phyloP scores from a whole-genome alignment of 2,113 vertebrate genomes.

The Pangasianodon gigas region DNA sequence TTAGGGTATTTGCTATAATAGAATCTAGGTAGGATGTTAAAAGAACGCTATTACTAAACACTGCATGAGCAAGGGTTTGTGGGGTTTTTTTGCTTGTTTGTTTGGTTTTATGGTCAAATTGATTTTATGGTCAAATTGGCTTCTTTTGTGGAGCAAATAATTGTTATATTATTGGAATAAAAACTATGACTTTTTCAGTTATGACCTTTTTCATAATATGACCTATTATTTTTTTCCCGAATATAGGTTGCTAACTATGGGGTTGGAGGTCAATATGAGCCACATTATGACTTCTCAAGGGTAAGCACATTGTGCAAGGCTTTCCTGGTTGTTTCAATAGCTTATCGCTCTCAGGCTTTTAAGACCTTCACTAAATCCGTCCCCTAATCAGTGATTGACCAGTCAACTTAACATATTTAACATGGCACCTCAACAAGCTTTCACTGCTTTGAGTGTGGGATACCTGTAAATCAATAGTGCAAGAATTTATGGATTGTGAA shows the following conservation, averaged over 20 bases:
- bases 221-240: neutral
- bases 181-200: neutral
- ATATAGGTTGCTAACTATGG: constrained; percentile 95
- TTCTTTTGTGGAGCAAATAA: neutral
- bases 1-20: neutral
- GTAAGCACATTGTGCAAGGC: constrained; percentile 74
- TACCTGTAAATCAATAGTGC: neutral
- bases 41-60: neutral
- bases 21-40: neutral
- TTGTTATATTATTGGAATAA: neutral
- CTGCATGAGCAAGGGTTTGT: neutral
- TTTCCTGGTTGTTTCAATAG: neutral
- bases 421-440: neutral
- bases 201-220: neutral
- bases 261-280: constrained; percentile 97
- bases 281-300: constrained; percentile 97
- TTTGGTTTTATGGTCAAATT: neutral
- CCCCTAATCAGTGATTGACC: neutral
- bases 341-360: neutral
- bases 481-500: neutral
- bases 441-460: neutral
- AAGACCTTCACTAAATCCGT: neutral
- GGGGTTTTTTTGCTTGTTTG: neutral
- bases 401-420: neutral
- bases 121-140: neutral